Conservation (phyloP, 2,113 vertebrate genomes). For the Camarhynchus parvulus region DNA sequence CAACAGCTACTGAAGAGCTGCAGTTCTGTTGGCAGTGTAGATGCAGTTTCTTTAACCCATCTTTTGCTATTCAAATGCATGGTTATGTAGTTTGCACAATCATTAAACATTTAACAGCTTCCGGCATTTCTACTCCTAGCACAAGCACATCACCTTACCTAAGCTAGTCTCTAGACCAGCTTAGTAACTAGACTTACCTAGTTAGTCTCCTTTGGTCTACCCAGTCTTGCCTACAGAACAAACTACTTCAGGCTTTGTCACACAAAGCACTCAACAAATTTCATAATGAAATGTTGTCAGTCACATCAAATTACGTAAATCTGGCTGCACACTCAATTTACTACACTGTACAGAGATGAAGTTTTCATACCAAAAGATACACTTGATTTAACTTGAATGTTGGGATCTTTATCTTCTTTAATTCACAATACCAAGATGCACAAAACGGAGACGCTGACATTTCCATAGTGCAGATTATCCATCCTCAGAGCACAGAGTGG, state of each 20-base stretch:
- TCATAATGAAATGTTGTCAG: not conserved
- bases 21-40: not conserved
- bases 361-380: not conserved
- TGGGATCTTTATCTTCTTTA: not conserved
- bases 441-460: not conserved
- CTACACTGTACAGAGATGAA: not conserved
- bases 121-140: not conserved
- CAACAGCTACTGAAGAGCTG: not conserved
- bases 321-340: not conserved
- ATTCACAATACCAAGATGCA: not conserved
- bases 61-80: not conserved
- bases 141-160: not conserved
- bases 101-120: not conserved
- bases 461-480: not conserved
- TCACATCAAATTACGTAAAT: not conserved
- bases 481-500: not conserved
- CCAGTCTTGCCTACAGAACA: not conserved
- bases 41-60: not conserved
- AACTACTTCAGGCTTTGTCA: not conserved
- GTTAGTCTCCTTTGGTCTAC: not conserved
- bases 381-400: not conserved
- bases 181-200: not conserved
- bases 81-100: not conserved
- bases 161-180: not conserved
- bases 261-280: not conserved